A percentile compares a stretch with the other conserved stretches of the same genome.
Conservation (phyloP, 2,113 vertebrate genomes). For the Urocitellus parryii region DNA sequence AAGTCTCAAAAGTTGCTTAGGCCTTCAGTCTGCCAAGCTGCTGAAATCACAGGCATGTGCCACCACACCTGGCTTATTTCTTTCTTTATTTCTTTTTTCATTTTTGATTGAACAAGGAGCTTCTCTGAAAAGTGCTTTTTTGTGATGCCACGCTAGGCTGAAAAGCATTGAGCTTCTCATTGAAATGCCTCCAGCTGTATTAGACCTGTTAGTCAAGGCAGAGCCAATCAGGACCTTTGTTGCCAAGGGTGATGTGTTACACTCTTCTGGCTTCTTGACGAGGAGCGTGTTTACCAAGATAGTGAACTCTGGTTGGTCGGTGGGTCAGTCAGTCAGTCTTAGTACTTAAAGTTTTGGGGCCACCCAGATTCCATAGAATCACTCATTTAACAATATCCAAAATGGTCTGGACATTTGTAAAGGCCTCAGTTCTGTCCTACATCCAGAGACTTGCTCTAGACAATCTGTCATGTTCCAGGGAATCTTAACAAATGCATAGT, state of each 20-base stretch:
- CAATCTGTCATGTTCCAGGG: background rate
- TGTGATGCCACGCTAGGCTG: background rate
- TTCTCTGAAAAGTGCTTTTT: slow-evolving; percentile 9
- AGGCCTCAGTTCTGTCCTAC: background rate
- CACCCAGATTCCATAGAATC: background rate
- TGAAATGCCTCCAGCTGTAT: background rate
- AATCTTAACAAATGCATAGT: background rate
- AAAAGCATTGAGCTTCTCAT: background rate
- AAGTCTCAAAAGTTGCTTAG: no score
- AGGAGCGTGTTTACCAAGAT: slow-evolving; percentile 32
- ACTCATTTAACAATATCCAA: slow-evolving; percentile 2
- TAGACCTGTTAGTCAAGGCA: slow-evolving; percentile 26
- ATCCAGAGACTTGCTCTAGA: slow-evolving; percentile 24
- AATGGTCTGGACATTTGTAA: slow-evolving; percentile 19
- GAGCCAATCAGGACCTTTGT: background rate
- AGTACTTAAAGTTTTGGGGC: background rate
- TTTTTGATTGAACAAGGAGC: background rate
- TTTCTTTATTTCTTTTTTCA: no score
- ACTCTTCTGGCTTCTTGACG: slow-evolving; percentile 22
- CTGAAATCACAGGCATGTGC: no score
- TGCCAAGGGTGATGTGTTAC: background rate
- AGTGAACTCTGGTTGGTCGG: background rate
- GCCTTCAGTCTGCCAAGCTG: no score
- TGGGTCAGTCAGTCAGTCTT: background rate
- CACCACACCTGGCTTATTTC: no score